These are phyloP conservation scores for Xestia sexstrigata DNA, from an alignment of 2,888 invertebrate genomes.

Conservation along the genomic window DNA sequence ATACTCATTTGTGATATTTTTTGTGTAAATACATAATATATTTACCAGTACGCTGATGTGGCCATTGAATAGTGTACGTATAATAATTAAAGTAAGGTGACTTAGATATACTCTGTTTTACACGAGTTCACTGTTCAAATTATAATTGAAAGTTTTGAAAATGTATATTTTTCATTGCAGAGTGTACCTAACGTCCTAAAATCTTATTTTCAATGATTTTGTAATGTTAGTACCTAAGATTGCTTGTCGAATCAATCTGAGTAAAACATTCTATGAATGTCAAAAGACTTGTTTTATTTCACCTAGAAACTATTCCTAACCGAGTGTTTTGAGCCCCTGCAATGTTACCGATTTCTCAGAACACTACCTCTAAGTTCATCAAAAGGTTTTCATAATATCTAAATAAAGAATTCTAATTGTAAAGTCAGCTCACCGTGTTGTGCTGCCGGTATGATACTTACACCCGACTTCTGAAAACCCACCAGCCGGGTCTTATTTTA, in stretches of 20 bases:
- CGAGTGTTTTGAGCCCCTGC: neutral
- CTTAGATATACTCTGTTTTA: conserved; percentile 67
- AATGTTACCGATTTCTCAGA: neutral
- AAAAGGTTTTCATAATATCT: neutral
- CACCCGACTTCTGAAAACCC: neutral
- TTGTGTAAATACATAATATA: conserved; percentile 84
- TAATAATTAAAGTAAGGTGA: conserved; percentile 60
- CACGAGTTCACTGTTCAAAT: conserved; percentile 3
- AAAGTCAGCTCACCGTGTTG: neutral
- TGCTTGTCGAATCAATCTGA: conserved; percentile 83
- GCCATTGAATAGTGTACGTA: conserved; percentile 80
- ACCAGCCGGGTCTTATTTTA: neutral
- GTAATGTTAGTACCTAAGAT: conserved; percentile 80
- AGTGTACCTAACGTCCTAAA: conserved; percentile 74
- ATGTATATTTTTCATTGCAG: conserved; percentile 58
- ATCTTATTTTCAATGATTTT: conserved; percentile 73
- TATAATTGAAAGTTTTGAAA: conserved; percentile 12
- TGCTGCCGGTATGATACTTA: neutral
- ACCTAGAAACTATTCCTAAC: neutral
- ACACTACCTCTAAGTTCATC: neutral
- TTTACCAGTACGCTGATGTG: conserved; percentile 82
- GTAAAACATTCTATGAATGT: conserved; percentile 90
- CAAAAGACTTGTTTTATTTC: conserved; percentile 74
- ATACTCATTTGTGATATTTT: conserved; percentile 87
- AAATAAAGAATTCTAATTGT: neutral